Base-by-base conservation (phyloP, 2,113 vertebrate species). In the Corynorhinus townsendii region DNA sequence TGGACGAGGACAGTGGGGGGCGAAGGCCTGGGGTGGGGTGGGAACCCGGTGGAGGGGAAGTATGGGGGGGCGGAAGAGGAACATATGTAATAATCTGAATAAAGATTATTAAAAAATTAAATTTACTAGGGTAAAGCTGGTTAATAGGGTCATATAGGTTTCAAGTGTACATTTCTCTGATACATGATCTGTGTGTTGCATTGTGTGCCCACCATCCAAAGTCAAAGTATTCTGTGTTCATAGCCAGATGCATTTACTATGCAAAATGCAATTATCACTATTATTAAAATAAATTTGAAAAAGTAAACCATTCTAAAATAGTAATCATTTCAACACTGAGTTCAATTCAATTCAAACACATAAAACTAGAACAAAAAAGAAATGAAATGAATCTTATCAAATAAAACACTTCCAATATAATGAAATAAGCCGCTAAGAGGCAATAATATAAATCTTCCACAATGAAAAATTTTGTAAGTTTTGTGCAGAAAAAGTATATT, bases 311-410 rank as follows among this genome's bases (percentile, higher is more conserved):
- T 86, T 56, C 22, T 81, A 87, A 86, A 93, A 87, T 15, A 87
- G 2, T 76, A 66, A 49, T 85, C 38, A 86, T 87, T 95, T 91
- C 15, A 93, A 77, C 49, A 72, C 0, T 82, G 40, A 59, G 1
- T 77, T 96, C 54, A 79, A 56, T 73, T 93, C 62, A 88, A 90
- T 30, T 62, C 62, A 86, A 91, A 91, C n/a, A 68, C 12, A 20
- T 68, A 91, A 94, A 89, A 87, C 35, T 73, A 81, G 22, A 89
- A 93, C 28, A 80, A 47, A 92, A 87, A 96, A 49, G 14, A 93
- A 68, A 0, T 43, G 7, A 79, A 71, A 0, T 38, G 6, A 86
- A 33, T 52, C 11, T 68, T 81, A 69, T 49, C 35, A 90, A 92
- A 91, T 16, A 86, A 71, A 91, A 56, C 10, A 81, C 3, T 73